Evolutionary conservation across 2,113 vertebrate genomes (phyloP), one percentile per base, ranked within the genome.

Genomic region (Atrichornis clamosus): DNA sequence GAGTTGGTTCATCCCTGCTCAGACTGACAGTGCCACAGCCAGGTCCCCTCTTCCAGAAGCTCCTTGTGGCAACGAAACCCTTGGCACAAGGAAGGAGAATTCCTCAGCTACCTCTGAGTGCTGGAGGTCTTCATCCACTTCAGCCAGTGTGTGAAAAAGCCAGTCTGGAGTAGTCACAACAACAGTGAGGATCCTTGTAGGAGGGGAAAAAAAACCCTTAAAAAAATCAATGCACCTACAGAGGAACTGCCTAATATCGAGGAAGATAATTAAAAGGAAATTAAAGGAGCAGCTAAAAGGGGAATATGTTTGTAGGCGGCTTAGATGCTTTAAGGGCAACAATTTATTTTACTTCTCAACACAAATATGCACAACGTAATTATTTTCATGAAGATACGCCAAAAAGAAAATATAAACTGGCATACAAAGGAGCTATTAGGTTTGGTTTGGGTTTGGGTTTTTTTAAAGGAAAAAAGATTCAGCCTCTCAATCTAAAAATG

Each of bases 211-310:
- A 50, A 27, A 13, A 23, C 11, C 47, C 27, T 7, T 9, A 26
- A 55, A 69, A 67, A 81, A 67, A 47, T 62, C 83, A 58, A 9
- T 67, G 50, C 27, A 86, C 59, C 94, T 80, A 62, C 4, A 1
- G 79, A 95, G 90, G 72, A 95, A 94, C 86, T 93, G 83, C 76
- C 59, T 92, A 65, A 89, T 89, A 86, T 81, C 0, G 27, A 95
- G 92, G 75, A 80, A 84, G 80, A 32, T 92, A 95, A 94, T 95
- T 94, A 90, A 89, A 93, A 95, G 72, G 86, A 95, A 96, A 93
- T 95, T 83, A 95, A 93, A 93, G 72, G 72, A 87, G 76, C 89
- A 84, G 64, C 83, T 91, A 50, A 84, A 74, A 89, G 72, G 44
- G 69, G 56, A 90, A 67, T 76, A 55, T 44, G 50, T 74, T 90